Conservation (phyloP, 2,888 invertebrate genomes). For the Pristionchus exspectatus region DNA sequence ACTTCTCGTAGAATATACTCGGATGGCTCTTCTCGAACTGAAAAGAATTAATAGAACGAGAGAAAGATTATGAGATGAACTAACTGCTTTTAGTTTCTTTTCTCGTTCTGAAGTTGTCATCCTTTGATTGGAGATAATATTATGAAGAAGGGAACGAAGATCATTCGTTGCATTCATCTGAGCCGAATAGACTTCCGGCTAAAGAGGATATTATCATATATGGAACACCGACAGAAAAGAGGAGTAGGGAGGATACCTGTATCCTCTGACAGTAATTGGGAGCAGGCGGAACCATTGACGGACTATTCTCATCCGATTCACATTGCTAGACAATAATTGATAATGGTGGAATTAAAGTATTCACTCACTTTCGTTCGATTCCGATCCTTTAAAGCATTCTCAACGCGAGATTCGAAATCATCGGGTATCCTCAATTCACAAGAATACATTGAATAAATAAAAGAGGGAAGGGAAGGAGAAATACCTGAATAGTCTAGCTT, state of each 20-base stretch:
- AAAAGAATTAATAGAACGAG: neutral
- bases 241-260: neutral
- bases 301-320: conserved; percentile 50
- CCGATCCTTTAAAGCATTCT: conserved; percentile 10
- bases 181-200: conserved; percentile 28
- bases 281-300: neutral
- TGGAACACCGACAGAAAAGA: neutral
- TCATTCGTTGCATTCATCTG: conserved; percentile 8
- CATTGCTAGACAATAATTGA: neutral
- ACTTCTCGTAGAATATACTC: conserved; percentile 5
- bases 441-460: neutral
- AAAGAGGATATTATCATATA: neutral
- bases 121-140: neutral
- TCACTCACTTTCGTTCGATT: conserved; percentile 35
- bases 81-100: conserved; percentile 41
- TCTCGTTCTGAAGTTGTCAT: conserved; percentile 9
- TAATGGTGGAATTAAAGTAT: neutral
- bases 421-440: conserved; percentile 21
- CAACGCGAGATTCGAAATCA: conserved; percentile 32
- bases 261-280: conserved; percentile 50
- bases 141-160: neutral
- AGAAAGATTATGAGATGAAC: neutral
- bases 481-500: conserved; percentile 12
- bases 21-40: conserved; percentile 54
- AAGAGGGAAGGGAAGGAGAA: neutral